Evolutionary conservation across 2,113 vertebrate species (phyloP), one percentile per base, ranked within the genome.

Genomic region (Nyctereutes procyonoides): DNA sequence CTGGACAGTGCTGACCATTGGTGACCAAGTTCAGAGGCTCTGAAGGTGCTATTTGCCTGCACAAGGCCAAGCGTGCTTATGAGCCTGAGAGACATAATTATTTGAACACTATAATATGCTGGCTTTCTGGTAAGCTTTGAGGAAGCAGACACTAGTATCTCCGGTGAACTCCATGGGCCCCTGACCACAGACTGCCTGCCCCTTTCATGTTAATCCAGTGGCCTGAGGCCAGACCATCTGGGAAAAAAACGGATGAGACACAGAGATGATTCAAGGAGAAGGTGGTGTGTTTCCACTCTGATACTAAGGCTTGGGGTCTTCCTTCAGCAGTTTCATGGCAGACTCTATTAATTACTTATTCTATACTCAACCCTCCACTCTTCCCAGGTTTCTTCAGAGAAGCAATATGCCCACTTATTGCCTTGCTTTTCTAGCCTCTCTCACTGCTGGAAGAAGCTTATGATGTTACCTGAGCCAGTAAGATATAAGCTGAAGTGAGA

Each of bases 21-120:
- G 86, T 55, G 85, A 67, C 74, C 56, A 63, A 69, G 63, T 32
- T 76, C 51, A 85, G 56, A 92, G 48, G 24, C 53, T 60, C 77
- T 67, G 19, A 93, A 95, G 67, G 79, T 65, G 48, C 15, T 63
- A 38, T 67, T 58, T 90, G 84, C 62, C 56, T 80, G 53, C 76
- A 17, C 32, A 67, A 81, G 62, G 43, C 73, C 12, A 6, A 73
- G 14, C 0, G 16, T 82, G 32, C 32, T 55, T 84, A 43, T 51
- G 79, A 86, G 55, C 43, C 76, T 58, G 43, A 51, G 35, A 28
- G 24, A 67, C n/a, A 43, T 14, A 69, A 20, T 30, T 28, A 73
- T 71, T 67, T 65, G 65, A 73, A 71, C 13, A 55, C 51, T 69
- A 4, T 74, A 24, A 22, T 30, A 16, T 32, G n/a, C 60, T 65